Conservation (phyloP, 2,888 invertebrate genomes). For the Aspidiotus rigidus region DNA sequence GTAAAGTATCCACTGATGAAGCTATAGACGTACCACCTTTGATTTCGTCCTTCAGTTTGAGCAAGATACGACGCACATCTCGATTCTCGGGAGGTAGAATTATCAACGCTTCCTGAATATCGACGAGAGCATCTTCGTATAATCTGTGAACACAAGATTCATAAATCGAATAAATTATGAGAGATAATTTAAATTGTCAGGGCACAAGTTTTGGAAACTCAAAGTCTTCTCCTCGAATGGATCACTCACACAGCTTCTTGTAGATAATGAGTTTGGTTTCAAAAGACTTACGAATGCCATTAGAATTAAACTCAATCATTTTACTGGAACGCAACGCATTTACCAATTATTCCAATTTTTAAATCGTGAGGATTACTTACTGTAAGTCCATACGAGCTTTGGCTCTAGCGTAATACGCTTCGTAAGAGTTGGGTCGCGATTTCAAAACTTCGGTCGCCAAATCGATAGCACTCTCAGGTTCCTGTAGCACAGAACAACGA, state of each 20-base stretch:
- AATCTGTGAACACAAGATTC: constrained; percentile 7
- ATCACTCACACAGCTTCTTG: too few relatives aligned
- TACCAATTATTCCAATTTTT: too few relatives aligned
- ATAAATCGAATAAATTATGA: too few relatives aligned
- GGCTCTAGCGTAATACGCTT: constrained; percentile 84
- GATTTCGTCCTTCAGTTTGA: constrained; percentile 65
- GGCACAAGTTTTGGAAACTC: too few relatives aligned
- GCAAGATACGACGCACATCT: constrained; percentile 64
- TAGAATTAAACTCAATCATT: too few relatives aligned
- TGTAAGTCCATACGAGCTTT: constrained; percentile 73
- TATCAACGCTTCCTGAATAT: constrained; percentile 69
- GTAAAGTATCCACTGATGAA: constrained; percentile 27
- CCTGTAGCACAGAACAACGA: constrained; percentile 48
- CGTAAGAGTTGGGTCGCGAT: constrained; percentile 77
- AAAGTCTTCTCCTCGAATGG: too few relatives aligned
- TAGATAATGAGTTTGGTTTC: too few relatives aligned
- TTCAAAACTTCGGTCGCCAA: constrained; percentile 77
- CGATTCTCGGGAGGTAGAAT: constrained; percentile 62
- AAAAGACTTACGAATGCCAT: too few relatives aligned
- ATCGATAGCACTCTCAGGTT: constrained; percentile 75
- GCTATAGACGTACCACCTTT: constrained; percentile 34
- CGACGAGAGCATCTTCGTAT: constrained; percentile 64
- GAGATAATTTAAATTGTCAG: too few relatives aligned
- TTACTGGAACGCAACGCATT: too few relatives aligned
- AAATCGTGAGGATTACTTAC: constrained; percentile 39